Evolutionary conservation across 1,140 invertebrate genomes (phyloP), one percentile per base, ranked within the genome.

Genomic region (Leptoteleia sp.): DNA sequence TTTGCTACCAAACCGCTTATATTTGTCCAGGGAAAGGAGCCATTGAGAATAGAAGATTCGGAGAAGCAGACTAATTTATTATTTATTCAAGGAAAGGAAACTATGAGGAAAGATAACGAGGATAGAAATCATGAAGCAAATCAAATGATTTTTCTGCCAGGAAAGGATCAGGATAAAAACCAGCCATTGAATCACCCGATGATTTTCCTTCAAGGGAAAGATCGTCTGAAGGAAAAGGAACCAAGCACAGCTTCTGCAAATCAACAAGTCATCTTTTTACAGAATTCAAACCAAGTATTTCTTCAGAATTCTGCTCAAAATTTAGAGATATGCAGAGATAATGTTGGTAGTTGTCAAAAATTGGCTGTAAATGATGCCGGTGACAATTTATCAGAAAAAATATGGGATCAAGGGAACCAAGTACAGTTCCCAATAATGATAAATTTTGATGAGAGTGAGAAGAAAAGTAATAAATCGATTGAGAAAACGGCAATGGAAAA

Each of bases 241-340:
- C 6, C 16, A 0, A 27, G 31, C 1, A 55, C 54, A 67, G 1
- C 38, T 19, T 0, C 8, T 8, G n/a, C 62, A 1, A 61, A 68
- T 7, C 64, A 62, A 11, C 55, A 52, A 6, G 52, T 82, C 9
- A 81, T 83, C 1, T 82, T 81, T 6, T 29, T 83, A 1, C 80
- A 82, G 19, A 80, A 77, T 52, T 37, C 80, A 0, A 52, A 77
- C 0, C 73, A 76, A 11, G 31, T 76, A 12, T 76, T 57, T 31
- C 0, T 45, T 0, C 47, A 73, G 6, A 61, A 62, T 40, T 15
- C 70, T 31, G 1, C 52, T 0, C 47, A 73, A 4, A 61, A 62
- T 40, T 15, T 75, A 2, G 15, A 55, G 6, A 59, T 68, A 2
- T 52, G 29, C 35, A 19, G 4, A 0, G 37, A 65, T 1, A 16